Percentiles rank a stretch among this genome's conserved stretches.
Conservation (phyloP, 2,888 invertebrate genomes). For the Lasioglossum morio region DNA sequence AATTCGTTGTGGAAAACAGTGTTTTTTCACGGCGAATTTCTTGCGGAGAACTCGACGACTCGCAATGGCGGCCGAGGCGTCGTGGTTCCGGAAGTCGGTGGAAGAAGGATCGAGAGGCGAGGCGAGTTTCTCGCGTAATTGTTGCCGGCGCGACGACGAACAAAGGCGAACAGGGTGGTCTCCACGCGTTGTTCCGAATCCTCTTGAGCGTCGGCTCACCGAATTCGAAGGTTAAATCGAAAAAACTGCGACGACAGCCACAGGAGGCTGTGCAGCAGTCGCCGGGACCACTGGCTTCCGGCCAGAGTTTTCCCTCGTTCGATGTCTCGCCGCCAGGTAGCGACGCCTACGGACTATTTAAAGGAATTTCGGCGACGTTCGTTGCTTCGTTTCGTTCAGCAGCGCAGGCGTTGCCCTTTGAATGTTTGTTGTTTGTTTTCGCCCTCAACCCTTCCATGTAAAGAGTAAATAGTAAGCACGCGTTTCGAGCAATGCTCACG, state of each 20-base stretch:
- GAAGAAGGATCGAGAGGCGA: not conserved
- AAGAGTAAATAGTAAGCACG: conserved; percentile 53
- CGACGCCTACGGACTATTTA: conserved; percentile 87
- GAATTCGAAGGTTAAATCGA: conserved; percentile 73
- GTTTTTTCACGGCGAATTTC: not conserved
- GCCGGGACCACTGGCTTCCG: conserved; percentile 78
- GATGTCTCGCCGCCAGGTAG: conserved; percentile 85
- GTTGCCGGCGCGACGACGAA: not conserved
- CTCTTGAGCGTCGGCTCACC: conserved; percentile 19
- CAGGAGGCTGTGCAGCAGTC: conserved; percentile 57
- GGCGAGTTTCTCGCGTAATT: not conserved
- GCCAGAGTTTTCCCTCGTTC: conserved; percentile 79
- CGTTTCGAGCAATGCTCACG: conserved; percentile 75
- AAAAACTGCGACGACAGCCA: conserved; percentile 64
- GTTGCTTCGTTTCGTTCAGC: conserved; percentile 87
- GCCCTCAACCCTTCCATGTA: conserved; percentile 63
- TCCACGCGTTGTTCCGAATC: conserved; percentile 3
- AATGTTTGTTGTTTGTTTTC: conserved; percentile 76
- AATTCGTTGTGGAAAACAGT: not conserved
- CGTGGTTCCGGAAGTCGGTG: conserved; percentile 30
- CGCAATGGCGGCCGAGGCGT: not conserved
- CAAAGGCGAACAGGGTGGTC: not conserved
- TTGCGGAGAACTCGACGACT: not conserved
- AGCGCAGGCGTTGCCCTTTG: conserved; percentile 85
- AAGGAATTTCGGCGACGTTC: conserved; percentile 85